Conservation (phyloP, 2,888 invertebrate species). For the Polymixis lichenea region DNA sequence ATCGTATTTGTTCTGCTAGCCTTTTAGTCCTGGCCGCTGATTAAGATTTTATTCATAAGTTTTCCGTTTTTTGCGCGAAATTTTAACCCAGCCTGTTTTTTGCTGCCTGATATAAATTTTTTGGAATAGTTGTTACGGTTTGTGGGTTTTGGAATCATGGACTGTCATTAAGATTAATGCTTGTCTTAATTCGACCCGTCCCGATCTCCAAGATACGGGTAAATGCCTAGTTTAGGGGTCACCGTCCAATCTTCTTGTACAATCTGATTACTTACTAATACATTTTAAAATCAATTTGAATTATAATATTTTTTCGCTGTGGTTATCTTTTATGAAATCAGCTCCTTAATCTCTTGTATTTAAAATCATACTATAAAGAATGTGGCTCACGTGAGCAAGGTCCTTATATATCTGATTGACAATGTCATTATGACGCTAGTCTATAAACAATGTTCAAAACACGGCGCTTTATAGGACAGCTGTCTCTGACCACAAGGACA, state of each 20-base stretch:
- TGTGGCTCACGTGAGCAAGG: slow-evolving; percentile 52
- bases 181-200: background rate
- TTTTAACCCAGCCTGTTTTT: slow-evolving; percentile 51
- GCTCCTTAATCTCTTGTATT: slow-evolving; percentile 21
- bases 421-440: slow-evolving; percentile 74
- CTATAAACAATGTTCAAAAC: slow-evolving; percentile 84
- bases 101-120: slow-evolving; percentile 21
- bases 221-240: background rate
- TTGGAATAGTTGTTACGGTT: background rate
- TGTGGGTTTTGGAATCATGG: slow-evolving; percentile 20
- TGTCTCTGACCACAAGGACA: slow-evolving; percentile 88
- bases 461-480: slow-evolving; percentile 84
- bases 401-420: slow-evolving; percentile 67
- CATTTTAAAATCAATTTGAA: too few relatives aligned
- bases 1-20: slow-evolving; percentile 79
- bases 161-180: slow-evolving; percentile 16
- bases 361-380: slow-evolving; percentile 44
- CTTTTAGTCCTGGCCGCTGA: slow-evolving; percentile 82
- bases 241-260: background rate
- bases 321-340: slow-evolving; percentile 17
- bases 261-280: too few relatives aligned
- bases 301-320: background rate
- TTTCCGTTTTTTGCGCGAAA: slow-evolving; percentile 72
- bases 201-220: background rate
- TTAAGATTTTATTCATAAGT: slow-evolving; percentile 90